These are phyloP conservation scores for Rhea americana DNA, from an alignment of 2,113 vertebrate genomes.

Conservation along the genomic window DNA sequence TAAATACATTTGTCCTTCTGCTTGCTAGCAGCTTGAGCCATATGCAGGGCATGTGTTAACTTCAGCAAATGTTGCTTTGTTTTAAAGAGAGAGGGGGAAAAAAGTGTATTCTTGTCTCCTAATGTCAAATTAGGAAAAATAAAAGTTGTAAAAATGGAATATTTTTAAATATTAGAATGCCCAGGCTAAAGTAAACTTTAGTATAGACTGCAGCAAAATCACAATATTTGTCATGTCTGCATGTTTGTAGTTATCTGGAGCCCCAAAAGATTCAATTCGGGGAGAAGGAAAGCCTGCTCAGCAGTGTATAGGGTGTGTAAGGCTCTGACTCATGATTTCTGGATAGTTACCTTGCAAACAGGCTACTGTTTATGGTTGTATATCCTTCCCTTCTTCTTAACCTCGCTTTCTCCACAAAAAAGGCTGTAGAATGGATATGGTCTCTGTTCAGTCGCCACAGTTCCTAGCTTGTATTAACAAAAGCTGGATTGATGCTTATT, in stretches of 20 bases:
- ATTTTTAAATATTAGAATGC: background rate
- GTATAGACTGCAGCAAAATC: background rate
- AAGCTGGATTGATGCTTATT: background rate
- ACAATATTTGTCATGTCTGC: background rate
- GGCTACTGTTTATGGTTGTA: background rate
- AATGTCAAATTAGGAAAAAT: background rate
- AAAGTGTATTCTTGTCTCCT: background rate
- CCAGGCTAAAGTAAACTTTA: background rate
- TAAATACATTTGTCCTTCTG: constrained; percentile 41
- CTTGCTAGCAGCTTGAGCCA: constrained; percentile 13
- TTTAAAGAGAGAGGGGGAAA: background rate
- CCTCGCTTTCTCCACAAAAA: background rate
- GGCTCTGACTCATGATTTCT: background rate
- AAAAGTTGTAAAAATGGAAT: background rate
- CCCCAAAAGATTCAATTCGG: background rate
- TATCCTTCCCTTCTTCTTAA: background rate
- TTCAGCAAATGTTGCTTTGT: background rate
- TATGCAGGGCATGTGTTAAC: background rate
- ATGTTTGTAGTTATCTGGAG: background rate
- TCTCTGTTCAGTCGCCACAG: background rate
- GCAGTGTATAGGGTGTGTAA: background rate
- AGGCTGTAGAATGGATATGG: fast-evolving
- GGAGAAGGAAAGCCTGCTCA: background rate
- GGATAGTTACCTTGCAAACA: background rate
- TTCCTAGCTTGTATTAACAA: background rate